phyloP scores from a whole-genome alignment of 2,113 vertebrate genomes.

The Heterochromis multidens region DNA sequence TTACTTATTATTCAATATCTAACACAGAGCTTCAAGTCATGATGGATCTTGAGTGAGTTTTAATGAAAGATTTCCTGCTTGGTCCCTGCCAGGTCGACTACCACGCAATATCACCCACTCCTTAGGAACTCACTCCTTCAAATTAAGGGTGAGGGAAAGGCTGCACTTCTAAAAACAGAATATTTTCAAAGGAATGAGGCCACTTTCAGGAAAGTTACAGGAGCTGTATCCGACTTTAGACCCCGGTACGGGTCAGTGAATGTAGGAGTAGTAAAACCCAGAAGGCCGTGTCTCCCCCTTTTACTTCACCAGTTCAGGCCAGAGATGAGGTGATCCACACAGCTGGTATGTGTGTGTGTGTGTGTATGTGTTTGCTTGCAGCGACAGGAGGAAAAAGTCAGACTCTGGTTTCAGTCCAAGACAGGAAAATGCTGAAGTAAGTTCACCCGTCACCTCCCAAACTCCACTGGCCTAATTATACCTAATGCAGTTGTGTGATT shows the following conservation, averaged over 20 bases:
- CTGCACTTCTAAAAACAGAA: constrained; percentile 43
- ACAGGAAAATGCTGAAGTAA: constrained; percentile 53
- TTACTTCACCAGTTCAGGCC: constrained; percentile 24
- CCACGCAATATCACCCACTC: constrained; percentile 39
- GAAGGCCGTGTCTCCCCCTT: constrained; percentile 42
- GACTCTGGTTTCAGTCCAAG: constrained; percentile 38
- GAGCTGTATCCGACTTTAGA: constrained; percentile 38
- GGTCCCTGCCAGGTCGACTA: constrained; percentile 25
- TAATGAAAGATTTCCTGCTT: constrained; percentile 72
- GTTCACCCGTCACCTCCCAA: constrained; percentile 39
- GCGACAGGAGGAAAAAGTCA: constrained; percentile 36
- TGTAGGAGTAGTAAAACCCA: constrained; percentile 56
- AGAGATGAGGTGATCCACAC: constrained; percentile 61
- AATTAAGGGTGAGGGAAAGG: constrained; percentile 42
- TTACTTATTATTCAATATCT: constrained; percentile 44
- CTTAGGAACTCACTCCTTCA: constrained; percentile 34
- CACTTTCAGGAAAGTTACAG: constrained; percentile 34
- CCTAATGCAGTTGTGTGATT: constrained; percentile 28
- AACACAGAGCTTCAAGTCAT: constrained; percentile 43
- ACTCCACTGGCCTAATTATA: constrained; percentile 46
- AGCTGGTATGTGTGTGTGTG: background rate
- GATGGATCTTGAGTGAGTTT: constrained; percentile 53
- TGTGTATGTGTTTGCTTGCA: constrained; percentile 7
- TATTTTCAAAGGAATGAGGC: constrained; percentile 27
- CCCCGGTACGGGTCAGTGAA: constrained; percentile 50